These are phyloP conservation scores for Oncorhynchus clarkii DNA, from an alignment of 2,113 vertebrate species.

Conservation along the genomic window DNA sequence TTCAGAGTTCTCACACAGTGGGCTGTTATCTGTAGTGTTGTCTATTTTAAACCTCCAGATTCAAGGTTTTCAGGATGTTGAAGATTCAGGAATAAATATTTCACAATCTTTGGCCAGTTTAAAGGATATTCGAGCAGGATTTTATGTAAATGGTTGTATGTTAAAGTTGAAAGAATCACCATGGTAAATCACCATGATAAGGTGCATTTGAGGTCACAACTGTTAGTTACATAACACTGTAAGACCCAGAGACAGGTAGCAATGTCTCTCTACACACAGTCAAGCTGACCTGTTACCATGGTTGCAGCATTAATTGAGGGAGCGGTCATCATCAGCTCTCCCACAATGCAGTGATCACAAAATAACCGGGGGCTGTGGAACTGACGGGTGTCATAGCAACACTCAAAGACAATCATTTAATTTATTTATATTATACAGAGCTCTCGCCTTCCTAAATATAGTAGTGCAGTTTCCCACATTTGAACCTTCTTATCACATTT, in stretches of 20 bases:
- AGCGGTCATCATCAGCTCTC: neutral
- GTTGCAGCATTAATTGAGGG: conserved; percentile 32
- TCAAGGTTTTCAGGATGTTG: no score
- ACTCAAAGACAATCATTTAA: no score
- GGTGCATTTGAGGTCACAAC: neutral
- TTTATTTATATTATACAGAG: no score
- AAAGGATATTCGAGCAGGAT: no score
- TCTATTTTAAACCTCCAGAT: no score
- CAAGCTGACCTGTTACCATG: conserved; percentile 11
- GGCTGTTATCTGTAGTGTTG: no score
- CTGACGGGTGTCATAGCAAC: no score
- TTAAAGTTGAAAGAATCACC: no score
- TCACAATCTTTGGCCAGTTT: no score
- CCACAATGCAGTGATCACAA: neutral
- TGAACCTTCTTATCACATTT: neutral
- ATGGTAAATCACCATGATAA: neutral
- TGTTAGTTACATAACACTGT: neutral
- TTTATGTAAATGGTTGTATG: no score
- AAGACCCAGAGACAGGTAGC: neutral
- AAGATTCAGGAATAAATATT: no score
- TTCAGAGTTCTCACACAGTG: no score
- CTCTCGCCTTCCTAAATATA: neutral
- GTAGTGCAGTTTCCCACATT: neutral
- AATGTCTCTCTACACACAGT: neutral
- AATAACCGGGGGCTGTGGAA: neutral